Conservation (phyloP, 2,888 invertebrate genomes). For the Coenonympha arcania region DNA sequence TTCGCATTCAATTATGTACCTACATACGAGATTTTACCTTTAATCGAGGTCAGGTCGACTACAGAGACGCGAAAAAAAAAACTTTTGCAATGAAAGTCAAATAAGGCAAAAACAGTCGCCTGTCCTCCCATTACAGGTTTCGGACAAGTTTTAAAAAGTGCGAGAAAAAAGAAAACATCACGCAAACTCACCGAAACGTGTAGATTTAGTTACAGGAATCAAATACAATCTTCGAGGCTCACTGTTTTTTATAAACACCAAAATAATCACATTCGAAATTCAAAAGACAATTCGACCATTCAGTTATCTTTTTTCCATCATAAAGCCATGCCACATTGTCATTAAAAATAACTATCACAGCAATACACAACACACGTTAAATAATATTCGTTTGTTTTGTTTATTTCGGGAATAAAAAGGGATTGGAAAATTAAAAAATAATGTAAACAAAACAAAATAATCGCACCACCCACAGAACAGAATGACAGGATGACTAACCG, state of each 20-base stretch:
- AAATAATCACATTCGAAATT: constrained; percentile 26
- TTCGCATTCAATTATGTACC: constrained; percentile 11
- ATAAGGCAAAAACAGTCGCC: constrained; percentile 41
- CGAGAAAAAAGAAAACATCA: constrained; percentile 19
- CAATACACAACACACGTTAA: constrained; percentile 38
- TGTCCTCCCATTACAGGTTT: constrained; percentile 18
- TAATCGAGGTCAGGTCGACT: constrained; percentile 51
- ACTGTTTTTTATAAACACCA: constrained; percentile 15
- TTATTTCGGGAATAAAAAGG: constrained; percentile 7
- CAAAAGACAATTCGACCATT: constrained; percentile 10
- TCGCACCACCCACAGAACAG: constrained; percentile 27
- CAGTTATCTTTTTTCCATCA: background rate
- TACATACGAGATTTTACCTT: constrained; percentile 18
- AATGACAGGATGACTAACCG: constrained; percentile 29
- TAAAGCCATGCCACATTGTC: background rate
- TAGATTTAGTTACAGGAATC: constrained; percentile 9
- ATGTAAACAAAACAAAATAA: constrained; percentile 35
- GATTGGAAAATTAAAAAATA: constrained; percentile 24
- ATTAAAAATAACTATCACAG: constrained; percentile 38
- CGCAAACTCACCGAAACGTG: constrained; percentile 24
- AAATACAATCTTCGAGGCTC: constrained; percentile 10
- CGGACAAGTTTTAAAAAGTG: constrained; percentile 19
- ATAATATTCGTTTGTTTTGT: background rate
- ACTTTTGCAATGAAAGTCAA: constrained; percentile 46
- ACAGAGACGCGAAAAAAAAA: constrained; percentile 37